These are phyloP conservation scores for Hylaea fasciaria DNA, from an alignment of 2,888 invertebrate genomes.

Conservation along the genomic window DNA sequence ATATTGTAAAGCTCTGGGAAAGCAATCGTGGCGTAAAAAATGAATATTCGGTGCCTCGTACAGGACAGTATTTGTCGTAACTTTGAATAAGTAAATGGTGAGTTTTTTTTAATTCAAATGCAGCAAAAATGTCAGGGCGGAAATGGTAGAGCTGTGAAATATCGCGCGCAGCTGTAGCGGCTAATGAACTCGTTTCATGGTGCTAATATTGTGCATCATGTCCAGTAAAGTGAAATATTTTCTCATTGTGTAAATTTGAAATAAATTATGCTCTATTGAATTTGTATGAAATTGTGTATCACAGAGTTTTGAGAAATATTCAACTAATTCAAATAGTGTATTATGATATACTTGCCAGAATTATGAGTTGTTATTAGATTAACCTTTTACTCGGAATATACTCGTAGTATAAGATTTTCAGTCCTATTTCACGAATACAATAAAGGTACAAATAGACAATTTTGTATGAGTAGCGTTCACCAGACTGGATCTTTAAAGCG, in stretches of 20 bases:
- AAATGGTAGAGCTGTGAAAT: constrained; percentile 73
- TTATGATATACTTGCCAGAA: too few relatives aligned
- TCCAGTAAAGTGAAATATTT: constrained; percentile 58
- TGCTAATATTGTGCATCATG: constrained; percentile 72
- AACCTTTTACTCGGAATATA: too few relatives aligned
- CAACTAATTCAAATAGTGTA: too few relatives aligned
- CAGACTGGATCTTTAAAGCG: too few relatives aligned
- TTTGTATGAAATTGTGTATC: too few relatives aligned
- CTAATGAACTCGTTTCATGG: constrained; percentile 78
- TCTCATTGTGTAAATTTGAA: constrained; percentile 38
- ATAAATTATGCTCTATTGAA: constrained; percentile 26
- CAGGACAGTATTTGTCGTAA: constrained; percentile 17
- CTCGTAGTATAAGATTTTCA: too few relatives aligned
- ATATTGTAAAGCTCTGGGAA: not conserved
- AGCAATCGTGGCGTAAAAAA: constrained; percentile 3
- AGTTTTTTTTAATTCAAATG: constrained; percentile 61
- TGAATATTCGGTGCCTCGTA: not conserved
- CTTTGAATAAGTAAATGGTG: constrained; percentile 37
- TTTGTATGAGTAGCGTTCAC: too few relatives aligned
- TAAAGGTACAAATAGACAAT: too few relatives aligned
- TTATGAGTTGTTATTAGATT: too few relatives aligned
- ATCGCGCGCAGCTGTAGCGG: constrained; percentile 70
- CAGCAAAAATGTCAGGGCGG: constrained; percentile 68
- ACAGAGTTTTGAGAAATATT: not conserved
- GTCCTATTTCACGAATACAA: too few relatives aligned